phyloP scores from a whole-genome alignment of 2,113 vertebrate species.

The Pseudopipra pipra region DNA sequence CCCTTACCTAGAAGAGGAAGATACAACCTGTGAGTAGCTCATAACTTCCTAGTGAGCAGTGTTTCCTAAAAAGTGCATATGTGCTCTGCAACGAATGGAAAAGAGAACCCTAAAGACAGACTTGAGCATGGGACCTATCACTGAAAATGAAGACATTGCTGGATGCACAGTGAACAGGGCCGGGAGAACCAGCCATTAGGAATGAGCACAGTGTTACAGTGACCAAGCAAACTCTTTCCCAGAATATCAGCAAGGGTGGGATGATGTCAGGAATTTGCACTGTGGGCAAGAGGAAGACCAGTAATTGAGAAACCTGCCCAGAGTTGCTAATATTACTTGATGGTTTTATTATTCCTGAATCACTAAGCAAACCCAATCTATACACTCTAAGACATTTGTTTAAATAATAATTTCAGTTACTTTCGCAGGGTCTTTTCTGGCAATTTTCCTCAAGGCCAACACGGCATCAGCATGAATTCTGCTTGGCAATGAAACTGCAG shows the following conservation, averaged over 20 bases:
- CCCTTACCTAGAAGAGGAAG: constrained; percentile 74
- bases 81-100: not conserved
- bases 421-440: constrained; percentile 74
- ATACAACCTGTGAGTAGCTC: not conserved
- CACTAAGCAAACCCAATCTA: not conserved
- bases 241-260: not conserved
- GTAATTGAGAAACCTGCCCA: not conserved
- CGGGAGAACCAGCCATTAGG: not conserved
- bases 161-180: not conserved
- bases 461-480: constrained; percentile 79
- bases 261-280: not conserved
- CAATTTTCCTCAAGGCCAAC: constrained; percentile 81
- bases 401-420: constrained; percentile 66
- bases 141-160: not conserved
- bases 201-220: not conserved
- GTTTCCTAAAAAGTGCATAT: not conserved
- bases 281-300: not conserved
- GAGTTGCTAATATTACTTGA: not conserved
- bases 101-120: not conserved
- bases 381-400: not conserved
- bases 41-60: not conserved
- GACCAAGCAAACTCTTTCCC: not conserved
- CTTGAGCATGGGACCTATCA: rapidly evolving
- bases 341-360: not conserved
- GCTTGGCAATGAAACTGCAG: constrained; percentile 66